A percentile compares a stretch with the other conserved stretches of the same genome.
Conservation (phyloP, 2,888 invertebrate species). For the Callinectes sapidus region DNA sequence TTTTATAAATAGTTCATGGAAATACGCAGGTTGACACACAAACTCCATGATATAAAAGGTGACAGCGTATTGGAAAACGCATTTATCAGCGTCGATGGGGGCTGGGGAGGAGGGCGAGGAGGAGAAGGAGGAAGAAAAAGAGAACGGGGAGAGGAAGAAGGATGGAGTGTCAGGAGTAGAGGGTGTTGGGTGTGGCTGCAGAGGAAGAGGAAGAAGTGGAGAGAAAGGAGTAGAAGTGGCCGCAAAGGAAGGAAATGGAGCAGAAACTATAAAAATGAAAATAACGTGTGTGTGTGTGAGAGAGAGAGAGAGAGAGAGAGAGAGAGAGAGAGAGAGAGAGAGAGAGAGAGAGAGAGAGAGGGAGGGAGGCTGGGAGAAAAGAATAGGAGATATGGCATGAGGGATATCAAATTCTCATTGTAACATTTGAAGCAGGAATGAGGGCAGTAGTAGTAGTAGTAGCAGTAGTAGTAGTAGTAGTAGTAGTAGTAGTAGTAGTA, state of each 20-base stretch:
- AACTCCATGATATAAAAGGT: not conserved
- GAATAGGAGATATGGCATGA: not conserved
- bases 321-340: constrained; percentile 5
- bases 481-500: too few relatives aligned
- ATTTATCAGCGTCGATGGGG: not conserved
- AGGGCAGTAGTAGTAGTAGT: too few relatives aligned
- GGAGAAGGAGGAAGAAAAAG: not conserved
- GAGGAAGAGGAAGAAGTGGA: not conserved
- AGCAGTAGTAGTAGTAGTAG: too few relatives aligned
- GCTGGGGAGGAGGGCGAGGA: not conserved
- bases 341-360: constrained; percentile 30
- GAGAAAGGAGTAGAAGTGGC: not conserved
- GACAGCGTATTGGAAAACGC: not conserved
- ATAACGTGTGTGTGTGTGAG: not conserved
- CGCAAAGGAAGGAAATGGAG: not conserved
- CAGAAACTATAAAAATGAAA: not conserved
- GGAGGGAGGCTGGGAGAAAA: not conserved
- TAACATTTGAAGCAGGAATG: too few relatives aligned
- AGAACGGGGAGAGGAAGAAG: not conserved
- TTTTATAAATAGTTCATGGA: too few relatives aligned
- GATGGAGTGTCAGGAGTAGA: not conserved
- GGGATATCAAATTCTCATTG: too few relatives aligned
- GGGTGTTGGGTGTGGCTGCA: not conserved
- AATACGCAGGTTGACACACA: not conserved
- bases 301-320: not conserved